Base-by-base conservation (phyloP, 1,140 invertebrate genomes). In the Frieseomelitta varia region DNA sequence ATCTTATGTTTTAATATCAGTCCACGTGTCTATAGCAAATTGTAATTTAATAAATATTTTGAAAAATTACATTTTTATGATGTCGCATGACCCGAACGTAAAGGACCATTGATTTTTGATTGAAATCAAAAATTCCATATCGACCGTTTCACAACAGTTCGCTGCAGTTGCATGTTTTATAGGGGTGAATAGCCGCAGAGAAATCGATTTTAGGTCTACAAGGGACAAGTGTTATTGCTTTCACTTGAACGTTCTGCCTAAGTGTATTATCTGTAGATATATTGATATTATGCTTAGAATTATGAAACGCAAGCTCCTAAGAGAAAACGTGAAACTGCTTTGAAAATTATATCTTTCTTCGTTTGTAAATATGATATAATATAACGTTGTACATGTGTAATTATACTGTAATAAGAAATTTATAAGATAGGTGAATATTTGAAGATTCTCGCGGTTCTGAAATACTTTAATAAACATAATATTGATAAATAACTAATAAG, bases 171-270 rank as follows among this genome's bases (percentile, higher is more conserved):
- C 86, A 91, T 77, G 84, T 91, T 88, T 80, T 86, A 78, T 85
- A 91, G 90, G 80, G 90, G 90, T 91, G 85, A 91, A 91, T 80
- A 91, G 84, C 87, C 90, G 83, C 85, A 87, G 82, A 76, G 85
- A 88, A 92, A 92, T 92, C 90, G 90, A 92, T 92, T 89, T 81
- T 73, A 73, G 73, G 83, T 91, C 84, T 85, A 72, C 84, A 47
- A 82, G 81, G 74, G 69, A 86, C 86, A 80, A 76, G 85, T 87
- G 86, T 87, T 85, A 87, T 85, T 83, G 73, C 85, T 89, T 86
- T 85, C 78, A 75, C 79, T 71, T 67, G 77, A 79, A 47, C 51
- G n/a, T 67, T 80, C 51, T 56, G 19, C 14, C 14, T 12, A 63
- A 63, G 55, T 77, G n/a, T 77, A 77, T 77, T 51, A 12, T 47